A percentile compares a stretch with the other conserved stretches of the same genome.
phyloP scores from a whole-genome alignment of 2,113 vertebrate genomes.

The Acrocephalus kingi region DNA sequence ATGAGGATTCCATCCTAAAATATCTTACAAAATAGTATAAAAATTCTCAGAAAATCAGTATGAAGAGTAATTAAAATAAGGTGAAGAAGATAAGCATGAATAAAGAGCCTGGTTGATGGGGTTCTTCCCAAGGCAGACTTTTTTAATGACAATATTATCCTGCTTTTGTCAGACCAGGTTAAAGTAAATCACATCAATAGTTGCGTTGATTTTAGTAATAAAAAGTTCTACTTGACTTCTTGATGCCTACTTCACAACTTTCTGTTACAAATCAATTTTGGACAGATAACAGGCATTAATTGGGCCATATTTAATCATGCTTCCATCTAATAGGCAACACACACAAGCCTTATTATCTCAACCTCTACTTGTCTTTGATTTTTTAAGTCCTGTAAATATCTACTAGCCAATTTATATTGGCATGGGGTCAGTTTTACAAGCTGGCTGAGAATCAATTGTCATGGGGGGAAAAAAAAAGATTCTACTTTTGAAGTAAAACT shows the following conservation, averaged over 20 bases:
- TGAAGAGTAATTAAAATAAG: neutral
- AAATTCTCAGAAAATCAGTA: neutral
- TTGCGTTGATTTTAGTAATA: constrained; percentile 22
- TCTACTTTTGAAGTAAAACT: neutral
- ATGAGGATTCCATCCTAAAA: neutral
- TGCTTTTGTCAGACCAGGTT: neutral
- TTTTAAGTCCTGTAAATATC: constrained; percentile 19
- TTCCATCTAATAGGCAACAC: constrained; percentile 39
- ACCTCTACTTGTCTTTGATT: neutral
- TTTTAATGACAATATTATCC: neutral
- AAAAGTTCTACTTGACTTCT: constrained; percentile 7
- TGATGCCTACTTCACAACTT: constrained; percentile 31
- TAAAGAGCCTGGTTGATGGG: neutral
- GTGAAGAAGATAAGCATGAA: neutral
- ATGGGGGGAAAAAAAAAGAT: neutral
- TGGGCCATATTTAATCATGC: constrained; percentile 41
- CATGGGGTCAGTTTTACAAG: constrained; percentile 14
- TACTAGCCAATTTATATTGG: neutral
- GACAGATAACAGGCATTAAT: constrained; percentile 59
- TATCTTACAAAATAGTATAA: neutral
- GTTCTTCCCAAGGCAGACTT: neutral
- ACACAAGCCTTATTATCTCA: constrained; percentile 38
- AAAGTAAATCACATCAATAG: neutral
- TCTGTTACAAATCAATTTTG: constrained; percentile 64
- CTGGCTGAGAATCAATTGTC: neutral